phyloP scores from a whole-genome alignment of 2,113 vertebrate species.

The Arvicanthis niloticus region DNA sequence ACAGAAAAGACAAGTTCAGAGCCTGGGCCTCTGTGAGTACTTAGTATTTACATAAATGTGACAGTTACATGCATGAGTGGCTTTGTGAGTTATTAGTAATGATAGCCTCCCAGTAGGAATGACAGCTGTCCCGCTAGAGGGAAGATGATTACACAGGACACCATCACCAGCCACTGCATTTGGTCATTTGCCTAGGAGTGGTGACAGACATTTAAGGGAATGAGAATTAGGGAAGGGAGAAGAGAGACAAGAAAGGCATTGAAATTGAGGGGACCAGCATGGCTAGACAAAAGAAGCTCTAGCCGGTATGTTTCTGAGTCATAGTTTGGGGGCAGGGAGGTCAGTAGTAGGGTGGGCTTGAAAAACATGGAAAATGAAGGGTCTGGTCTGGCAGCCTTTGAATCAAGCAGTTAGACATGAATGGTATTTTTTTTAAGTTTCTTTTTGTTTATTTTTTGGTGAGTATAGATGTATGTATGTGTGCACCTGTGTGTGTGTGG shows the following conservation, averaged over 20 bases:
- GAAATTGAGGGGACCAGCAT: background rate
- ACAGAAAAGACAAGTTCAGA: constrained; percentile 51
- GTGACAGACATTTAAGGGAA: constrained; percentile 41
- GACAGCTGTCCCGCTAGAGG: constrained; percentile 39
- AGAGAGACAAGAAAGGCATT: constrained; percentile 1
- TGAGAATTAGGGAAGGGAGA: background rate
- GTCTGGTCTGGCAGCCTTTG: background rate
- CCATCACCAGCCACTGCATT: constrained; percentile 8
- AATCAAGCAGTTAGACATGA: background rate
- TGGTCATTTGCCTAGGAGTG: constrained; percentile 23
- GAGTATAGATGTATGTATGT: background rate
- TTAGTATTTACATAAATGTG: constrained; percentile 65
- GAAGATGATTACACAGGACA: background rate
- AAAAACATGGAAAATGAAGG: background rate
- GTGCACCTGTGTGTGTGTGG: background rate
- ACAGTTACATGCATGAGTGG: constrained; percentile 27
- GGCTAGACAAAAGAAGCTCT: background rate
- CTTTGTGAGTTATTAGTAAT: constrained; percentile 61
- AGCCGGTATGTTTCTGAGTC: background rate
- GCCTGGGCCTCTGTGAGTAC: constrained; percentile 42
- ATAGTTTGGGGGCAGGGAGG: background rate
- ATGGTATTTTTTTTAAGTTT: background rate
- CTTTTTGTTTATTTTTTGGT: background rate
- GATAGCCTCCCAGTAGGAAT: constrained; percentile 18
- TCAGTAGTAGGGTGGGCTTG: background rate